Evolutionary conservation across 2,888 invertebrate species (phyloP), one percentile per base, ranked within the genome.

Genomic region (Macropis europaea): DNA sequence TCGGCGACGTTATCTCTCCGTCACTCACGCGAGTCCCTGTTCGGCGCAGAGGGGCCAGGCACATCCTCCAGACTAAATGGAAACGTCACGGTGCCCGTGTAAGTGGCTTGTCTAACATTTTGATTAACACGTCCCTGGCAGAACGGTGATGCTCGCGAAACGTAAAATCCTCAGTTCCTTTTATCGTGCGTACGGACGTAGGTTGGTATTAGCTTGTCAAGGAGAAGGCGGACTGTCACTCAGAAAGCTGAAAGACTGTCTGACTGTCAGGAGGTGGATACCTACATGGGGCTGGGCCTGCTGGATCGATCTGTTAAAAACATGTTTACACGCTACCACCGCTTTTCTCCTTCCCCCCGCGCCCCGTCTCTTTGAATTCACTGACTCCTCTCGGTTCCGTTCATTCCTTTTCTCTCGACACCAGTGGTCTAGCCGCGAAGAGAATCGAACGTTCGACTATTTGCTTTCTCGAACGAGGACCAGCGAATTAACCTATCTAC

Each of bases 101-200:
- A 90, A 90, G 89, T 88, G 89, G 89, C 89, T 89, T 89, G 89
- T 89, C 88, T 87, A 89, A 89, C 89, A 89, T 89, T 89, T 89
- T 89, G 88, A 89, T 89, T 89, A 90, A 89, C 89, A 89, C 89
- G 89, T 89, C 88, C 85, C 82, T 81, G 74, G 76, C 69, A 76
- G 76, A 71, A 72, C 82, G 76, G 81, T 79, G 84, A 79, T 78
- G 73, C 7, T 63, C 67, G 70, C 77, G 72, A 76, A 81, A 73
- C 66, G 68, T 73, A 76, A 85, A 83, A 84, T 36, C 50, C n/a
- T 24, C n/a, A 13, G 11, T 28, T 47, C 36, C 30, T 76, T 69
- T 77, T 73, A 77, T 67, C 57, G 71, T 61, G 69, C 78, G 67
- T 61, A 47, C 64, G 36, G 78, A 83, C 81, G 84, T 86, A 88